Conservation (phyloP, 1,140 invertebrate genomes). For the Notospermus geniculatus region DNA sequence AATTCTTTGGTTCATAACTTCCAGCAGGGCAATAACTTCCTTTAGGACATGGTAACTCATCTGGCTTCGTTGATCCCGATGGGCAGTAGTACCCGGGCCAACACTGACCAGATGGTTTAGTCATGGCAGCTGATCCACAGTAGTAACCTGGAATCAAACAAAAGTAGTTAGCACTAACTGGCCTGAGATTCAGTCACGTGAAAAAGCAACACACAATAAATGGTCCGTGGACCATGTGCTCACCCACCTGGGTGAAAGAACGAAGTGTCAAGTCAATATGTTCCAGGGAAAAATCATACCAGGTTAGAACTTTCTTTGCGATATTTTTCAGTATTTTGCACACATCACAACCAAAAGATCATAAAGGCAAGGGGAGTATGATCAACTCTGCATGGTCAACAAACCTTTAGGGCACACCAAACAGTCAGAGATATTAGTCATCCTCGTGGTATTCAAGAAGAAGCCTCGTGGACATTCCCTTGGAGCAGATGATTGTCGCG, state of each 20-base stretch:
- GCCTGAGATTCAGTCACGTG: not conserved
- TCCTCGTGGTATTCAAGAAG: slow-evolving; percentile 34
- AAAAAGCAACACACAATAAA: not conserved
- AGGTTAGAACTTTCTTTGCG: no score
- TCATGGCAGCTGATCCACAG: slow-evolving; percentile 34
- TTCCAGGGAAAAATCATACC: no score
- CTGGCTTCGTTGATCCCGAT: slow-evolving; percentile 24
- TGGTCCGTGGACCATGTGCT: no score
- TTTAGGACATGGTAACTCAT: slow-evolving; percentile 31
- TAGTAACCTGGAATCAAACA: slow-evolving; percentile 31
- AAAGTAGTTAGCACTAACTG: not conserved
- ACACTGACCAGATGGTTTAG: slow-evolving; percentile 35
- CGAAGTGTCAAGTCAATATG: no score
- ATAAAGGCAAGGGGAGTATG: no score
- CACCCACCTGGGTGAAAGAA: no score
- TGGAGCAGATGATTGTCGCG: slow-evolving; percentile 34
- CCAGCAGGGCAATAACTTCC: slow-evolving; percentile 41
- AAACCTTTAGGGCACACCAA: slow-evolving; percentile 42
- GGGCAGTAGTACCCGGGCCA: slow-evolving; percentile 45
- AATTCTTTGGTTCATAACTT: slow-evolving; percentile 31
- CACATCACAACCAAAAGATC: no score
- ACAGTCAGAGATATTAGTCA: slow-evolving; percentile 32
- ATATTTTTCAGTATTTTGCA: no score
- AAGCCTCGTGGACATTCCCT: slow-evolving; percentile 45
- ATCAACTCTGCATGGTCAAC: slow-evolving; percentile 1